Evolutionary conservation across 1,140 invertebrate species (phyloP), one percentile per base, ranked within the genome.

Genomic region (Cyclina sinensis): DNA sequence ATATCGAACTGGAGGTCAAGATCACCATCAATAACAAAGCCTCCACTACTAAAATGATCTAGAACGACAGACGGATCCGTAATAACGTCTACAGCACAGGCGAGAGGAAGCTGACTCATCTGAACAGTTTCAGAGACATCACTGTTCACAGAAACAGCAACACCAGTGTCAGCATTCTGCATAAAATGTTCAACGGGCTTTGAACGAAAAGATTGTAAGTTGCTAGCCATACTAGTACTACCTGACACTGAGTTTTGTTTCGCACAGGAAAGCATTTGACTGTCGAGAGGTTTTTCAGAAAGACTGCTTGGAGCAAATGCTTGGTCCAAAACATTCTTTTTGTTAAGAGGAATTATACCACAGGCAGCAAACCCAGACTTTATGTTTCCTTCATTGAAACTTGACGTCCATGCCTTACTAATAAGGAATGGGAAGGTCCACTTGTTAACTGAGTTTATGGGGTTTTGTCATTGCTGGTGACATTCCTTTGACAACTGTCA

Each of bases 391-490:
- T 1, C 4, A 5, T 11, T 70, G 32, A 70, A 70, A 37, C 65
- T 70, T 37, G 27, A 35, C 35, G 12, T 30, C 86, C 78, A 91
- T 12, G 87, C 86, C 16, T n/a, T 39, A n/a, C 24, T 62, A 35
- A 91, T 78, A 12, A 86, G 18, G 18, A 32, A 27, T 39, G 82
- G 83, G 73, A 84, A 90, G 12, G 86, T 91, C 43, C 24, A 48
- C 54, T 90, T 91, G 68, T 88, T 92, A 18, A 92, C 68, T 2
- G 39, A 37, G 70, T 91, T 39, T 14, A 81, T 30, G 12, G 91
- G 74, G 37, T 90, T 48, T 21, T 73, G 46, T 48, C 46, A 48
- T 48, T 18, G 46, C 46, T 48, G 46, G 46, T 48, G 9, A 11
- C 46, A 48, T 48, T 48, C 46, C 46, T 11, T 18, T 11, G 18